Percentiles rank a stretch among this genome's conserved stretches.
Conservation (phyloP, 2,888 invertebrate species). For the Mamestra brassicae region DNA sequence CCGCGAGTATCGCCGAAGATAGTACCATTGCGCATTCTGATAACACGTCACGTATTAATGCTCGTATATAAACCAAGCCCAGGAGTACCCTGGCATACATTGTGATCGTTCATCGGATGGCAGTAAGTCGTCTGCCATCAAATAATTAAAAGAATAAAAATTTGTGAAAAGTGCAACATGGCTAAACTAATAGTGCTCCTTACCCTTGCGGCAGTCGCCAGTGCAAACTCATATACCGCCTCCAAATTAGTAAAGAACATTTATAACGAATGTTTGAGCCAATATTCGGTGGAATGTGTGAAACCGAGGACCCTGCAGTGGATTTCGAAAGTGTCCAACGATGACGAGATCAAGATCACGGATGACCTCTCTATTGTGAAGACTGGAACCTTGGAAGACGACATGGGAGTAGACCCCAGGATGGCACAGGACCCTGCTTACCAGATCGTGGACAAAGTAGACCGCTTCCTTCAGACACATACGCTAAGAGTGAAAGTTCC, state of each 20-base stretch:
- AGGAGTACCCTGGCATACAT: slow-evolving; percentile 88
- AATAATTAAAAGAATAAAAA: slow-evolving; percentile 60
- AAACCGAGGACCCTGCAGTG: slow-evolving; percentile 95
- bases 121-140: slow-evolving; percentile 87
- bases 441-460: slow-evolving; percentile 93
- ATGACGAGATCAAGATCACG: slow-evolving; percentile 94
- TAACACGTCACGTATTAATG: slow-evolving; percentile 90
- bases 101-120: slow-evolving; percentile 85
- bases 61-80: slow-evolving; percentile 91
- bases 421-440: slow-evolving; percentile 90
- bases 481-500: slow-evolving; percentile 94
- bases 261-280: slow-evolving; percentile 93
- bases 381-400: slow-evolving; percentile 88
- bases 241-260: slow-evolving; percentile 92
- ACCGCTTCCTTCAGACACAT: slow-evolving; percentile 94
- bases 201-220: slow-evolving; percentile 80
- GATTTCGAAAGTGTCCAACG: slow-evolving; percentile 92
- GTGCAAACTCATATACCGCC: slow-evolving; percentile 89
- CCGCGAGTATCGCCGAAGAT: slow-evolving; percentile 78
- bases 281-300: slow-evolving; percentile 93
- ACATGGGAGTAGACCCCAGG: slow-evolving; percentile 83
- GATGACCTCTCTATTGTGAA: slow-evolving; percentile 94
- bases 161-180: slow-evolving; percentile 81
- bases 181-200: slow-evolving; percentile 85
- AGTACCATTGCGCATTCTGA: slow-evolving; percentile 81